Conservation (phyloP, 1,140 invertebrate species). For the Marisa cornuarietis region DNA sequence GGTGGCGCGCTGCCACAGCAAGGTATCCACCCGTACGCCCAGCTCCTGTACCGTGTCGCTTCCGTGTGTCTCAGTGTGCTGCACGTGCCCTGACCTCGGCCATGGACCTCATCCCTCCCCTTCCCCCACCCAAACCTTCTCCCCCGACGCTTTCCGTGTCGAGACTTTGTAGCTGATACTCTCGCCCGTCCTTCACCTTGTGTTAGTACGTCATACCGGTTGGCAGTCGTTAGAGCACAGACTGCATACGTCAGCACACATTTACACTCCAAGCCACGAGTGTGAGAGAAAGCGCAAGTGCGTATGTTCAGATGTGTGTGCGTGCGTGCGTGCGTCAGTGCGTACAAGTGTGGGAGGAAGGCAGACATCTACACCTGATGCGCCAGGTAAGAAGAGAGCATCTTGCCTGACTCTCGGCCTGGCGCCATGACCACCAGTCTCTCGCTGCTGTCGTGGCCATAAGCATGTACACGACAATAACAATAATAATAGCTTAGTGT, state of each 20-base stretch:
- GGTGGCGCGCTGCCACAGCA: slow-evolving; percentile 29
- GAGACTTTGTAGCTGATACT: not conserved
- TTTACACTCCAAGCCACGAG: no score
- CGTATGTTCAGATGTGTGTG: no score
- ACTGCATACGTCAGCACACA: no score
- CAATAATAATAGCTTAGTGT: not conserved
- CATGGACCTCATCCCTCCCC: not conserved
- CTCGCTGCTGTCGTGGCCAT: not conserved
- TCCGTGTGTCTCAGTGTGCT: slow-evolving; percentile 36
- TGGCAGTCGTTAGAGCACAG: no score
- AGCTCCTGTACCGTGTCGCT: slow-evolving; percentile 78
- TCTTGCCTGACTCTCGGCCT: not conserved
- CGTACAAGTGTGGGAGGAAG: not conserved
- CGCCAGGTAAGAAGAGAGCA: not conserved
- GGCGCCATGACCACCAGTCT: no score
- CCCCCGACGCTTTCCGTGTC: not conserved
- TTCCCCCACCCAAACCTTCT: not conserved
- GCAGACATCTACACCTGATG: not conserved
- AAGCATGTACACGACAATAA: no score
- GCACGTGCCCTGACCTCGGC: slow-evolving; percentile 33
- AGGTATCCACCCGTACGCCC: slow-evolving; percentile 78
- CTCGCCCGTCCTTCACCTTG: not conserved
- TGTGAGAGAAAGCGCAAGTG: not conserved
- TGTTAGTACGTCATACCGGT: not conserved
- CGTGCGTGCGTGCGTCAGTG: not conserved